These are phyloP conservation scores for Agrilus mali DNA, from an alignment of 2,888 invertebrate species.

Conservation along the genomic window DNA sequence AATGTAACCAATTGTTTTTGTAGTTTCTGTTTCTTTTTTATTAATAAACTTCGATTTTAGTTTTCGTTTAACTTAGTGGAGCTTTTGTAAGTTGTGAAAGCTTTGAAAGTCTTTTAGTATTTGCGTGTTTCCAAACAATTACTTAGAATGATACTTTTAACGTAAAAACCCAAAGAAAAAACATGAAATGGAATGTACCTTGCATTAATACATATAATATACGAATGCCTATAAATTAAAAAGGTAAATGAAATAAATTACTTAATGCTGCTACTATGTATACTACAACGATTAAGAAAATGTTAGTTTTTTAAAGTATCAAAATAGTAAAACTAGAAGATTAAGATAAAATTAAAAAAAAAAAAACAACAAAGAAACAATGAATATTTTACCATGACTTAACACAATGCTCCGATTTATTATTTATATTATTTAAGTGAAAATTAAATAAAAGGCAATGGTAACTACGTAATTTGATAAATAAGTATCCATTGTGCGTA, in stretches of 20 bases:
- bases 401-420: no score
- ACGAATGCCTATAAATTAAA: constrained; percentile 18
- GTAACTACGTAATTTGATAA: constrained; percentile 26
- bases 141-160: neutral
- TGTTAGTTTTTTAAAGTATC: constrained; percentile 20
- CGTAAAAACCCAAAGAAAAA: constrained; percentile 7
- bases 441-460: constrained; percentile 12
- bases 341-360: constrained; percentile 9
- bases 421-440: constrained; percentile 5
- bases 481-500: constrained; percentile 18
- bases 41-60: no score
- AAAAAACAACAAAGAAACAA: constrained; percentile 9
- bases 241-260: constrained; percentile 16
- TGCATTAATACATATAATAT: constrained; percentile 9
- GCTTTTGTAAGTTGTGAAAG: no score
- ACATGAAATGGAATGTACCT: constrained; percentile 27
- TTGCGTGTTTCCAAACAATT: no score
- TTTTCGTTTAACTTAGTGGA: no score
- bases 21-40: no score
- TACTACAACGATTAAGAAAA: constrained; percentile 13
- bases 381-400: constrained; percentile 11
- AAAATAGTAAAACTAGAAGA: constrained; percentile 21
- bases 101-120: no score
- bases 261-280: constrained; percentile 15
- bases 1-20: no score